phyloP scores from a whole-genome alignment of 2,113 vertebrate genomes.

The Ceuthmochares aereus region DNA sequence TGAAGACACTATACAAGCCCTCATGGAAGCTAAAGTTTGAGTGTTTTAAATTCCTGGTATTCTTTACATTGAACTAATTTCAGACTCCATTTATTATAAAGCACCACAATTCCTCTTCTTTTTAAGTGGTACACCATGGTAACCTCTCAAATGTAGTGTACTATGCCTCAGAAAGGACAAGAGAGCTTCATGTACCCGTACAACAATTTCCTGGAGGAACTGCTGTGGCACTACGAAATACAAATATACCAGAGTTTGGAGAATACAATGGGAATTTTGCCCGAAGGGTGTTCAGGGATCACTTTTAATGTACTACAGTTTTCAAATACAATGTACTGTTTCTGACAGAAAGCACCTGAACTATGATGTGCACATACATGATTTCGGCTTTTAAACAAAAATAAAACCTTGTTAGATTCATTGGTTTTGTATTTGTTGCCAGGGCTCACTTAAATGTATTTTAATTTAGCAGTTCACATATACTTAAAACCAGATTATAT shows the following conservation, averaged over 20 bases:
- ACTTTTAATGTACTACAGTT: background rate
- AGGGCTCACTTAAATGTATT: background rate
- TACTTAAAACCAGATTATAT: background rate
- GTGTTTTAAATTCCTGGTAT: background rate
- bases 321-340: background rate
- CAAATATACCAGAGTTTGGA: background rate
- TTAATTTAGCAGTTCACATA: background rate
- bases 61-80: background rate
- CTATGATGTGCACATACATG: background rate
- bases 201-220: background rate
- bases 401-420: background rate
- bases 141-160: background rate
- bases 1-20: background rate
- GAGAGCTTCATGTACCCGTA: background rate
- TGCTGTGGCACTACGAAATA: background rate
- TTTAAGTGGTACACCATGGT: background rate
- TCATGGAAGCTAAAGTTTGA: background rate
- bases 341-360: background rate
- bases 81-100: background rate
- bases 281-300: background rate
- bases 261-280: constrained; percentile 8
- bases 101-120: background rate
- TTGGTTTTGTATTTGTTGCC: background rate
- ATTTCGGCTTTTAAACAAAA: background rate
- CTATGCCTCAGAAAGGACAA: background rate